phyloP scores from a whole-genome alignment of 2,888 invertebrate genomes.

The Gandaritis pyraliata region DNA sequence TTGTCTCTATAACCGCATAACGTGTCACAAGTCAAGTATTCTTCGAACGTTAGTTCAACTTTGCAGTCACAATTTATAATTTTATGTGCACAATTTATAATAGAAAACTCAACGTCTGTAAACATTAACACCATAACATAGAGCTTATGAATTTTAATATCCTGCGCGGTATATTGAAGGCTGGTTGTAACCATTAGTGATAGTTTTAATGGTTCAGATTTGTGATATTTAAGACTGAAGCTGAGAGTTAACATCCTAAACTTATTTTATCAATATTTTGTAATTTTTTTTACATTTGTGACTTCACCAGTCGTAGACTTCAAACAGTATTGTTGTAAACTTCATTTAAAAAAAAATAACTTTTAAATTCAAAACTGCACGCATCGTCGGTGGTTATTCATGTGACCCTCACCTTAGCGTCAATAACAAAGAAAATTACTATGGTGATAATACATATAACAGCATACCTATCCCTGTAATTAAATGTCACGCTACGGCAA shows the following conservation, averaged over 20 bases:
- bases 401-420: no score
- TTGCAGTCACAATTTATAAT: not conserved
- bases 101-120: constrained; percentile 13
- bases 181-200: not conserved
- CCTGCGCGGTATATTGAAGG: constrained; percentile 16
- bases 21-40: no score
- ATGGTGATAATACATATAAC: not conserved
- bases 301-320: no score
- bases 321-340: no score
- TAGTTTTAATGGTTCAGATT: not conserved
- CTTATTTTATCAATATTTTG: no score
- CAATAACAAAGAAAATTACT: constrained; percentile 1
- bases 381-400: no score
- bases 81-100: constrained; percentile 11
- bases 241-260: no score
- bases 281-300: no score
- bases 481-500: not conserved
- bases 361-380: no score
- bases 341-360: no score
- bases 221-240: no score
- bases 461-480: not conserved
- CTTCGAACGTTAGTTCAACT: not conserved
- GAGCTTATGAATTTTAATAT: constrained; percentile 22
- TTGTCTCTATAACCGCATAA: no score
- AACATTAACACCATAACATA: constrained; percentile 5